These are phyloP conservation scores for Pachyramphus minor DNA, from an alignment of 2,113 vertebrate species.

Conservation along the genomic window DNA sequence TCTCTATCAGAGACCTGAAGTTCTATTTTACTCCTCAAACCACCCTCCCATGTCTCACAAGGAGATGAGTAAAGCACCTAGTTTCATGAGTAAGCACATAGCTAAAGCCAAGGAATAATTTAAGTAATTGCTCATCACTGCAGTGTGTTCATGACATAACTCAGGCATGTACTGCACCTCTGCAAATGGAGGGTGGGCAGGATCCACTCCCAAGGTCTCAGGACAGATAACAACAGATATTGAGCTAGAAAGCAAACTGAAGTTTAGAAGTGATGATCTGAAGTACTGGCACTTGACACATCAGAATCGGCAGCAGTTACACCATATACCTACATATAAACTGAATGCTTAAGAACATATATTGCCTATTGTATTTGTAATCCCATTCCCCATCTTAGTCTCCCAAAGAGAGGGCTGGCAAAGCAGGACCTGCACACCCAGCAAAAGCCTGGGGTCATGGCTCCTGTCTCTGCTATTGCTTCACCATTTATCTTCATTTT, in stretches of 20 bases:
- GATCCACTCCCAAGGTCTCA: background rate
- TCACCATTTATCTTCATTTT: background rate
- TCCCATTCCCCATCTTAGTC: background rate
- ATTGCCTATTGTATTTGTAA: background rate
- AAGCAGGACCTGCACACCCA: background rate
- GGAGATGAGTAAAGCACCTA: slow-evolving; percentile 28
- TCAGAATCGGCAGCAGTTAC: background rate
- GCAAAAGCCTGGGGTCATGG: background rate
- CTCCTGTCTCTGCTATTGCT: background rate
- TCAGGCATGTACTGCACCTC: background rate
- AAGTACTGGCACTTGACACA: background rate
- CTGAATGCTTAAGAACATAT: background rate
- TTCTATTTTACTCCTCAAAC: background rate
- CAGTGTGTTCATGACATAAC: background rate
- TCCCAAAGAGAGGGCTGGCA: background rate
- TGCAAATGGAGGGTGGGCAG: background rate
- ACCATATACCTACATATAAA: background rate
- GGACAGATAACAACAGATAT: background rate
- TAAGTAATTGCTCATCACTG: slow-evolving; percentile 14
- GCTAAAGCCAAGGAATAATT: background rate
- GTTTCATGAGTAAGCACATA: background rate
- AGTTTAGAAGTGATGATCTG: background rate
- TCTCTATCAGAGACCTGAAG: background rate
- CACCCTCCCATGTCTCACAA: slow-evolving; percentile 11
- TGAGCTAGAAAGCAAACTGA: background rate